phyloP scores from a whole-genome alignment of 2,797 vertebrate genomes.

The Euthynnus affinis region DNA sequence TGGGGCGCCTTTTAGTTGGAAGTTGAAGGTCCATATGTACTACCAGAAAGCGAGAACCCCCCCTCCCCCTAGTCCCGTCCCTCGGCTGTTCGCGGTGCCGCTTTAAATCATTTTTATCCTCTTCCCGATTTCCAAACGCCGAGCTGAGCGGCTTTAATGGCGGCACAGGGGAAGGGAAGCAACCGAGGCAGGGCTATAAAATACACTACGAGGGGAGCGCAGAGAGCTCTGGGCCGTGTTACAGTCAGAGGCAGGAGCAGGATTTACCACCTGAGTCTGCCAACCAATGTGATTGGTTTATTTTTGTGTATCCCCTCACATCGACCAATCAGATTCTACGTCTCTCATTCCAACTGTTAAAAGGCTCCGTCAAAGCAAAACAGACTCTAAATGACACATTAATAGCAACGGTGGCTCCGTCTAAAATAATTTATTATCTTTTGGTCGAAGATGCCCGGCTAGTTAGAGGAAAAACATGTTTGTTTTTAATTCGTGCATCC shows the following conservation, averaged over 20 bases:
- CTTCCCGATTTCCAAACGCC: slow-evolving; percentile 59
- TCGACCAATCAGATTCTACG: slow-evolving; percentile 74
- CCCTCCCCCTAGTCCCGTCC: slow-evolving; percentile 62
- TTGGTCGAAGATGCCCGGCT: not conserved
- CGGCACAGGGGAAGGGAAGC: slow-evolving; percentile 73
- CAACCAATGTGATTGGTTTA: slow-evolving; percentile 73
- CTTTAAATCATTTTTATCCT: slow-evolving; percentile 76
- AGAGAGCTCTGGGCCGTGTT: slow-evolving; percentile 70
- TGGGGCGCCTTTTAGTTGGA: slow-evolving; percentile 63
- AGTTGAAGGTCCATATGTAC: slow-evolving; percentile 64
- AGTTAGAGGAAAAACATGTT: not conserved
- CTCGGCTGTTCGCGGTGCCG: slow-evolving; percentile 43
- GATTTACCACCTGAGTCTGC: slow-evolving; percentile 82
- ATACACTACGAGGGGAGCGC: slow-evolving; percentile 67
- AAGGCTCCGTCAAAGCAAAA: slow-evolving; percentile 66
- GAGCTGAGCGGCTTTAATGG: slow-evolving; percentile 77
- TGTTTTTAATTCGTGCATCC: slow-evolving; percentile 26
- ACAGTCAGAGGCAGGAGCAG: slow-evolving; percentile 76
- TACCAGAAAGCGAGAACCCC: slow-evolving; percentile 55
- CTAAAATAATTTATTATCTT: not conserved
- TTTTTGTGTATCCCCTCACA: slow-evolving; percentile 47
- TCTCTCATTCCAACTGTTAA: slow-evolving; percentile 74
- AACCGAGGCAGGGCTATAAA: slow-evolving; percentile 67
- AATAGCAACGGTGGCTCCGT: not conserved
- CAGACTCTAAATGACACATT: slow-evolving; percentile 49